A percentile compares a stretch with the other conserved stretches of the same genome.
These are phyloP conservation scores for Limenitis camilla DNA, from an alignment of 2,888 invertebrate species.

Conservation along the genomic window DNA sequence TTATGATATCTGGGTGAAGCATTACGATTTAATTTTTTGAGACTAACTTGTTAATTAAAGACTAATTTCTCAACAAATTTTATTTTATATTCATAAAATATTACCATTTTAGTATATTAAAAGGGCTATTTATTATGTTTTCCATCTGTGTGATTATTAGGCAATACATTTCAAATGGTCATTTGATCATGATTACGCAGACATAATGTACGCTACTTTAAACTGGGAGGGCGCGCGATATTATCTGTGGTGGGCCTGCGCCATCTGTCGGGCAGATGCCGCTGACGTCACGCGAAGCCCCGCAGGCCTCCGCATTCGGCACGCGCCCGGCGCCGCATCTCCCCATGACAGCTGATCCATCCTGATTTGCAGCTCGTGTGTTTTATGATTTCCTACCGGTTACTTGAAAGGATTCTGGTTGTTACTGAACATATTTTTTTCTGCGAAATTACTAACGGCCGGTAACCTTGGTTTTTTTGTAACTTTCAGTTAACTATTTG, in stretches of 20 bases:
- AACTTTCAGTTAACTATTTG: too few species aligned
- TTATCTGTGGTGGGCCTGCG: constrained; percentile 59
- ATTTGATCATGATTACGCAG: constrained; percentile 20
- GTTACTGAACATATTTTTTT: not conserved
- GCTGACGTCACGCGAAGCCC: constrained; percentile 72
- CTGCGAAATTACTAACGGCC: not conserved
- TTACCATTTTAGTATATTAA: not conserved
- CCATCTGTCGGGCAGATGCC: constrained; percentile 72
- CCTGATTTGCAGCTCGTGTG: constrained; percentile 52
- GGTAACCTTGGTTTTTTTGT: too few species aligned
- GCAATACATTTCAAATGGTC: constrained; percentile 12
- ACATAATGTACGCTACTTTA: constrained; percentile 15
- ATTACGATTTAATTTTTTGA: too few species aligned
- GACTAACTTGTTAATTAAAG: too few species aligned
- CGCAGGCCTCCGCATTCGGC: constrained; percentile 46
- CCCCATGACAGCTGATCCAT: constrained; percentile 55
- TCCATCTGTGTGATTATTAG: constrained; percentile 1
- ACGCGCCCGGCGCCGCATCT: constrained; percentile 38
- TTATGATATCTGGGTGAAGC: too few species aligned
- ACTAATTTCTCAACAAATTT: not conserved
- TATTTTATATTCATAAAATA: not conserved
- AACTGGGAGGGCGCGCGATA: constrained; percentile 45
- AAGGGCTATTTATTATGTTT: not conserved
- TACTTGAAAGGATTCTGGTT: constrained; percentile 10
- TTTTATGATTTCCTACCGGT: constrained; percentile 37